Evolutionary conservation across 2,888 invertebrate species (phyloP).

Genomic region (Plebejus argus): DNA sequence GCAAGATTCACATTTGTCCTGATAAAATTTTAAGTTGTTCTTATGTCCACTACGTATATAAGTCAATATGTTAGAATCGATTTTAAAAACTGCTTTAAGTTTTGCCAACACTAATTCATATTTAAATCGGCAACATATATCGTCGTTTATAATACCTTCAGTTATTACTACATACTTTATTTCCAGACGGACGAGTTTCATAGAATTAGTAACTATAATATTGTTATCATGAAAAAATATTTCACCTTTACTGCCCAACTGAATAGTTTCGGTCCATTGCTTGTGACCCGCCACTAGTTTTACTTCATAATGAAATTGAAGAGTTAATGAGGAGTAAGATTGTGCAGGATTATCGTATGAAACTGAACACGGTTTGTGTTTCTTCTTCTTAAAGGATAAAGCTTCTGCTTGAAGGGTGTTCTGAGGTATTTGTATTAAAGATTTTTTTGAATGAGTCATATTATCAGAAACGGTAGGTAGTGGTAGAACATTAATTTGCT

Average conservation of each 20-base stretch:
- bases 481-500: not conserved
- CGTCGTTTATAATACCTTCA: not conserved
- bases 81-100: conserved; percentile 2
- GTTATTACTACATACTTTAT: not conserved
- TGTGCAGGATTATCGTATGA: not conserved
- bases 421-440: not conserved
- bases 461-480: not conserved
- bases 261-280: not conserved
- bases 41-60: not conserved
- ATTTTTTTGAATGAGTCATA: not conserved
- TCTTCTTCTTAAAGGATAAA: not conserved
- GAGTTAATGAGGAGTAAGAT: not conserved
- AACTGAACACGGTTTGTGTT: not conserved
- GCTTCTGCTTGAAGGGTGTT: not conserved
- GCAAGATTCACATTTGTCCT: not conserved
- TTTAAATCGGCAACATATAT: not conserved
- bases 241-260: conserved; percentile 10
- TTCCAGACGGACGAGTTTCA: not conserved
- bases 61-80: not conserved
- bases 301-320: not conserved
- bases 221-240: not conserved
- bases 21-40: not conserved
- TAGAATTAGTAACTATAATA: not conserved
- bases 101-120: not conserved
- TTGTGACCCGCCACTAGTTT: not conserved